phyloP scores from a whole-genome alignment of 2,888 invertebrate genomes.

The Cosmopolites sordidus region DNA sequence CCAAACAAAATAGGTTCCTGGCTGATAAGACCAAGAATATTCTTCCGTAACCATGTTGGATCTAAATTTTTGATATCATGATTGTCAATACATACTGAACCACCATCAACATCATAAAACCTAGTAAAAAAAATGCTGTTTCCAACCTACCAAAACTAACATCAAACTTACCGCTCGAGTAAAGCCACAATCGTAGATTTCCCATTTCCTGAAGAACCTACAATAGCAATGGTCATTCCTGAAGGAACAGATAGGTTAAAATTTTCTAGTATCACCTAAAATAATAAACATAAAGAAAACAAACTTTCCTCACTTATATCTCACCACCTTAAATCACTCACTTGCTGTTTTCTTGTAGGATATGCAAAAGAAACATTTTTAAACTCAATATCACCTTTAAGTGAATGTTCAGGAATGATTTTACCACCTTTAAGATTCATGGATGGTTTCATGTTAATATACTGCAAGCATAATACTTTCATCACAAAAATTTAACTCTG shows the following conservation, averaged over 20 bases:
- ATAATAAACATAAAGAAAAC: conserved; percentile 29
- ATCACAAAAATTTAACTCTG: neutral
- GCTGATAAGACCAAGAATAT: conserved; percentile 81
- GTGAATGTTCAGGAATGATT: conserved; percentile 63
- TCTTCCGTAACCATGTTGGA: conserved; percentile 79
- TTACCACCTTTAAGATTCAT: conserved; percentile 65
- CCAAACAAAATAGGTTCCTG: conserved; percentile 95
- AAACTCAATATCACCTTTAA: conserved; percentile 79
- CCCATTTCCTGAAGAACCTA: conserved; percentile 90
- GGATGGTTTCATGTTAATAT: conserved; percentile 65
- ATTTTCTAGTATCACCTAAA: conserved; percentile 70
- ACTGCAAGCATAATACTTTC: too few species aligned
- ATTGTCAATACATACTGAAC: conserved; percentile 72
- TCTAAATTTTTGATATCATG: conserved; percentile 66
- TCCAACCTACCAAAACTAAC: too few species aligned
- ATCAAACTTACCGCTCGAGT: conserved; percentile 66
- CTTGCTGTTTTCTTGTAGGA: conserved; percentile 72
- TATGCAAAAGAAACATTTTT: conserved; percentile 84
- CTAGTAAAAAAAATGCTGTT: conserved; percentile 47
- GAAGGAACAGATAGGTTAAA: conserved; percentile 79
- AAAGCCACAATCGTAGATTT: conserved; percentile 90
- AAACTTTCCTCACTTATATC: neutral
- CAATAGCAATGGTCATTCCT: conserved; percentile 87
- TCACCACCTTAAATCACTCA: conserved; percentile 31
- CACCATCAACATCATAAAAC: conserved; percentile 76